These are phyloP conservation scores for Alviniconcha marisindica DNA, from an alignment of 1,140 invertebrate genomes.

Conservation along the genomic window DNA sequence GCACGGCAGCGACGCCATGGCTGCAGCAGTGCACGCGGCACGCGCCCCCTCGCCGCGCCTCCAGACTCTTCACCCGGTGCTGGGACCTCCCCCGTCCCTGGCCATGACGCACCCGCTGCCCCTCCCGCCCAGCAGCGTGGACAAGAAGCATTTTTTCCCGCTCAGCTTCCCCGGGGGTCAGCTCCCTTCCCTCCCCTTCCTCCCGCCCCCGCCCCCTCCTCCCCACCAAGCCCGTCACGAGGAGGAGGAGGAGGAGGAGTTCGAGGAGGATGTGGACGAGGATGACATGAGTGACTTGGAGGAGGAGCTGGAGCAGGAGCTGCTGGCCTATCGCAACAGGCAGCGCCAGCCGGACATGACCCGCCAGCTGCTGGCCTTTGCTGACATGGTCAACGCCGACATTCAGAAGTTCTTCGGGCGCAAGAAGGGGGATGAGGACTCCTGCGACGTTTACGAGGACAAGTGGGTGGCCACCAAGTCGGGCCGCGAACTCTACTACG, in stretches of 20 bases:
- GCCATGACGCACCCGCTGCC: not conserved
- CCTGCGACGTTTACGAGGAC: slow-evolving; percentile 72
- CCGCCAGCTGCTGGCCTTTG: slow-evolving; percentile 67
- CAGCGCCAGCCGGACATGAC: slow-evolving; percentile 60
- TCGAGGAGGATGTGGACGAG: slow-evolving; percentile 56
- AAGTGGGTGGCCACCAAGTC: slow-evolving; percentile 70
- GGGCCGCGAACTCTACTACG: slow-evolving; percentile 70
- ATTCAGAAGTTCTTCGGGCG: slow-evolving; percentile 71
- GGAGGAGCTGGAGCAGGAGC: slow-evolving; percentile 60
- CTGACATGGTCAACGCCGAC: slow-evolving; percentile 69
- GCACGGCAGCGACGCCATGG: slow-evolving; percentile 7
- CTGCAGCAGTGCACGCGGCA: slow-evolving; percentile 30
- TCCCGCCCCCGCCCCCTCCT: slow-evolving; percentile 2
- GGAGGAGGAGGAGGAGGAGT: slow-evolving; percentile 37
- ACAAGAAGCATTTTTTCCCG: not conserved
- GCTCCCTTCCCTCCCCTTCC: not conserved
- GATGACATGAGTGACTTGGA: slow-evolving; percentile 71
- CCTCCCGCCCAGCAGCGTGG: slow-evolving; percentile 1
- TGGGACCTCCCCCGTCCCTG: not conserved
- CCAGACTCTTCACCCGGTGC: not conserved
- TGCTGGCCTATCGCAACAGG: slow-evolving; percentile 2
- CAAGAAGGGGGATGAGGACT: slow-evolving; percentile 69
- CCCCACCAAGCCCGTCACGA: not conserved
- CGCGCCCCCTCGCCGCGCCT: slow-evolving; percentile 16
- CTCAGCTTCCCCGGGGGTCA: not conserved